phyloP scores from a whole-genome alignment of 1,140 invertebrate species.

The Drosophila bipectinata region DNA sequence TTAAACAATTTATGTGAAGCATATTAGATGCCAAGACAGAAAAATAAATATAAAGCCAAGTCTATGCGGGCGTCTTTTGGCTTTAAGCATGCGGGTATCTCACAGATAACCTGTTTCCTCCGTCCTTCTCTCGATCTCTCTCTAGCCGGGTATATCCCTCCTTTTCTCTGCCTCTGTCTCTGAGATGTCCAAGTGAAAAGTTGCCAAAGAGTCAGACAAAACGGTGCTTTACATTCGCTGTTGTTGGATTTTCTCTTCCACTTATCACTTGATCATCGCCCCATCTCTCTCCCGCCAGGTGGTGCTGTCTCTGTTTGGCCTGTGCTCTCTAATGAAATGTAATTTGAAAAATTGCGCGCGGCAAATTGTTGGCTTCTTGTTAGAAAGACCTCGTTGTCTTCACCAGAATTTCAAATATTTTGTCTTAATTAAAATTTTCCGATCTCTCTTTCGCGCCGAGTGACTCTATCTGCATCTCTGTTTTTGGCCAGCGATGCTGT shows the following conservation, averaged over 20 bases:
- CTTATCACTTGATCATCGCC: slow-evolving; percentile 40
- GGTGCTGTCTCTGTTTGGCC: slow-evolving; percentile 14
- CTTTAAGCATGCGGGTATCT: slow-evolving; percentile 53
- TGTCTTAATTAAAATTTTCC: slow-evolving; percentile 74
- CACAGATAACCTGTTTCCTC: slow-evolving; percentile 63
- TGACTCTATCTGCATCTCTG: not conserved
- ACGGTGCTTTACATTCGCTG: slow-evolving; percentile 73
- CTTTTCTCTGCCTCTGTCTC: slow-evolving; percentile 7
- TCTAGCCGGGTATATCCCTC: slow-evolving; percentile 15
- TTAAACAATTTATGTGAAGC: slow-evolving; percentile 70
- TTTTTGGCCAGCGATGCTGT: slow-evolving; percentile 3
- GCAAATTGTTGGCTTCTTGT: slow-evolving; percentile 70
- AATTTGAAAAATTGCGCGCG: slow-evolving; percentile 76
- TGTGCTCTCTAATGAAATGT: slow-evolving; percentile 67
- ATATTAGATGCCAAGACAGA: slow-evolving; percentile 44
- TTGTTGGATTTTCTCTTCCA: slow-evolving; percentile 52
- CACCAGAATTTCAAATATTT: slow-evolving; percentile 72
- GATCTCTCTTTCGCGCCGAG: slow-evolving; percentile 12
- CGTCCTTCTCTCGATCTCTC: slow-evolving; percentile 9
- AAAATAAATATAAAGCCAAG: slow-evolving; percentile 30
- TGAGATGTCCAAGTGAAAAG: slow-evolving; percentile 49
- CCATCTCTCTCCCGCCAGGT: slow-evolving; percentile 11
- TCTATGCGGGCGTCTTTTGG: slow-evolving; percentile 60
- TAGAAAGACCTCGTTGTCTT: slow-evolving; percentile 52
- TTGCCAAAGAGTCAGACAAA: slow-evolving; percentile 61